Evolutionary conservation across 2,888 invertebrate genomes (phyloP).

Genomic region (Parochlus steinenii): DNA sequence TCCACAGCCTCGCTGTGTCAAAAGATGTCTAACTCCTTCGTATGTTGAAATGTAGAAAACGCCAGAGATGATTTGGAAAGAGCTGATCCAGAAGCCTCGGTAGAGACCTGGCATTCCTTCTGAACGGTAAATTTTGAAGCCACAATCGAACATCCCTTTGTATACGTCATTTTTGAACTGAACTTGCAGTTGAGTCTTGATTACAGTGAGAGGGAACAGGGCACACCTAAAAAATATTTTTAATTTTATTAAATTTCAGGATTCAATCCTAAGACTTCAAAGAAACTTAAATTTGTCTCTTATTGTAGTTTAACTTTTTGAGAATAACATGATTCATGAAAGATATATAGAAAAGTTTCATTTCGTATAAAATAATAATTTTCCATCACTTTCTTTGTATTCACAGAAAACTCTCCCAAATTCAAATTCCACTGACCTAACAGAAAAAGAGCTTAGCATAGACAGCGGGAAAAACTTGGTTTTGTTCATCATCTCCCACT

Average conservation of each 20-base stretch:
- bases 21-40: slow-evolving; percentile 70
- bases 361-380: no score
- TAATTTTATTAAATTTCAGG: no score
- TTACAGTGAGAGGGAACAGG: slow-evolving; percentile 82
- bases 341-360: no score
- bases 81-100: slow-evolving; percentile 89
- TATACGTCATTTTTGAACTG: slow-evolving; percentile 72
- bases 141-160: slow-evolving; percentile 75
- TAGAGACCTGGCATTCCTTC: slow-evolving; percentile 84
- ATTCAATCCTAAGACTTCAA: neutral
- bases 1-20: slow-evolving; percentile 36
- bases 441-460: slow-evolving; percentile 50
- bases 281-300: no score
- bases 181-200: slow-evolving; percentile 86
- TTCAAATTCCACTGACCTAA: no score
- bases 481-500: slow-evolving; percentile 98
- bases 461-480: slow-evolving; percentile 84
- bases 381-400: no score
- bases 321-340: no score
- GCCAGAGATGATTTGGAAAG: slow-evolving; percentile 70
- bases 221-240: no score
- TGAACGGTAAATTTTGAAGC: slow-evolving; percentile 62
- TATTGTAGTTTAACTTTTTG: no score
- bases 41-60: slow-evolving; percentile 89
- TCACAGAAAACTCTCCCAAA: no score